A percentile compares a stretch with the other conserved stretches of the same genome.
These are phyloP conservation scores for Polylopha cassiicola DNA, from an alignment of 2,888 invertebrate species.

Conservation along the genomic window DNA sequence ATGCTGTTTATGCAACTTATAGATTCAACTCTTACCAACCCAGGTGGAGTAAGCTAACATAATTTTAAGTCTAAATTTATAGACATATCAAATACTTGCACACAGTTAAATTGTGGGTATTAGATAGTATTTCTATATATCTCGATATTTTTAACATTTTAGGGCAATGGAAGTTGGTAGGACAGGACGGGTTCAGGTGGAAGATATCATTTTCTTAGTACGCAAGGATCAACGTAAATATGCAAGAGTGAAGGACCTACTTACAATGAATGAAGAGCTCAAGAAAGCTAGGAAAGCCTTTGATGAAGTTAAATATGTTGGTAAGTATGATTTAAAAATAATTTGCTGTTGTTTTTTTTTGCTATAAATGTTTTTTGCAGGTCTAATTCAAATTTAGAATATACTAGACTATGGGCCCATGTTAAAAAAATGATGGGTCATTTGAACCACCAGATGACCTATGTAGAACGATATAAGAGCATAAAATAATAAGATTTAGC, in stretches of 20 bases:
- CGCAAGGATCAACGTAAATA: slow-evolving; percentile 97
- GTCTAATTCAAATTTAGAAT: slow-evolving; percentile 5
- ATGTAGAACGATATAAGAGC: no score
- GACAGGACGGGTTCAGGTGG: slow-evolving; percentile 97
- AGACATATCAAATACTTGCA: no score
- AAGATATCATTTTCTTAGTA: slow-evolving; percentile 97
- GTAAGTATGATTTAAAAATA: slow-evolving; percentile 63
- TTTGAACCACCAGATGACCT: no score
- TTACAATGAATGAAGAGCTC: slow-evolving; percentile 99
- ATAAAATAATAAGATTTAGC: no score
- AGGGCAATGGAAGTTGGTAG: slow-evolving; percentile 98
- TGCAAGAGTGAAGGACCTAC: slow-evolving; percentile 96
- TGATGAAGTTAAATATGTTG: slow-evolving; percentile 98
- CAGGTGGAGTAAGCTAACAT: no score
- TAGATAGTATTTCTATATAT: slow-evolving; percentile 1
- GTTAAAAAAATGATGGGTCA: no score
- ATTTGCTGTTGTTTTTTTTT: background rate
- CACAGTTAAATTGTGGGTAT: no score
- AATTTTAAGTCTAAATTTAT: no score
- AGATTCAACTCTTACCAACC: no score
- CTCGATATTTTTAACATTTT: slow-evolving; percentile 26
- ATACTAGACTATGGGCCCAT: no score
- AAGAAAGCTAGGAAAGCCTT: slow-evolving; percentile 99
- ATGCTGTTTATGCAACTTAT: no score
- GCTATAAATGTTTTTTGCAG: slow-evolving; percentile 7